Base-by-base conservation (phyloP, 1,140 invertebrate species). In the Teleogryllus occipitalis region DNA sequence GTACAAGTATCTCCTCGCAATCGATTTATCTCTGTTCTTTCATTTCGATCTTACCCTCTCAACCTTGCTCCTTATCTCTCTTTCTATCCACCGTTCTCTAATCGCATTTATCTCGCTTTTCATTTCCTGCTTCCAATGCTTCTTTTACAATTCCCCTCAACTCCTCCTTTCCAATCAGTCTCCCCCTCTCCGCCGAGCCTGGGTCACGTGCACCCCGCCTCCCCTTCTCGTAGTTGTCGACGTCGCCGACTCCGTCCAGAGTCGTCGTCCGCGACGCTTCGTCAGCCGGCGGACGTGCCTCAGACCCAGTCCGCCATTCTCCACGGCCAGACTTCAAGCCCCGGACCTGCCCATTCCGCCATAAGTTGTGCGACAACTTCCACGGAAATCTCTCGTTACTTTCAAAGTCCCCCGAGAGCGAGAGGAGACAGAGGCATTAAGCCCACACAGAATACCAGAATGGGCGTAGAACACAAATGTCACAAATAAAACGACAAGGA, bases 281-380 rank as follows among this genome's bases (percentile, higher is more conserved):
- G 54, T 65, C 54, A 18, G 10, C 2, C 54, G 27, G 27, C 54
- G 18, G 54, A 65, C 54, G 54, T 65, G 54, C 54, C 18, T 10
- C 18, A 7, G 18, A 2, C 54, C 54, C 54, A 65, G 54, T 18
- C 54, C 18, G 54, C 18, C 54, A 65, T 65, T 65, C 54, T 65
- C 54, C 54, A 65, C 54, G 54, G 54, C 18, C 54, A 65, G 54
- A 65, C 54, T 65, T 65, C 54, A 65, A 65, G 18, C 54, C 54
- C 54, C 54, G 54, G 54, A 65, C 54, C 54, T 65, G 10, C 10
- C 54, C 54, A 65, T 65, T 65, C 54, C 18, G 10, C 54, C 18
- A 65, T 65, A 65, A 65, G 54, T 65, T 65, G 54, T 65, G 54
- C 54, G 54, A 65, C 54, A 65, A 18, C 54, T 65, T 65, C 54